These are phyloP conservation scores for Neocloeon triangulifer DNA, from an alignment of 1,140 invertebrate species.

Conservation along the genomic window DNA sequence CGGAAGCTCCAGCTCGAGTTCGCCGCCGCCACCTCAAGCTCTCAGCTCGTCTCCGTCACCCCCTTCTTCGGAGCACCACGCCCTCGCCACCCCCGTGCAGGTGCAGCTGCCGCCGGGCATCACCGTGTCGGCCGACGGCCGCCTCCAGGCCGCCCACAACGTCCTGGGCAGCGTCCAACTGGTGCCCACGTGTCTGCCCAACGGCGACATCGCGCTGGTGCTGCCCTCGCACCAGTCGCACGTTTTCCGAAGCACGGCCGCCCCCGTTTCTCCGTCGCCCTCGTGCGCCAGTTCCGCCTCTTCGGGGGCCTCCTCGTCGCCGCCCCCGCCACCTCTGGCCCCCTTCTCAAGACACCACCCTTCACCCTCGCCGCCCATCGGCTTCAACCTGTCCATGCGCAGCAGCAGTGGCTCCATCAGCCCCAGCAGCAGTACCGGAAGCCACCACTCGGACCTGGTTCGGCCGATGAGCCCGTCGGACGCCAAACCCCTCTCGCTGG, in stretches of 20 bases:
- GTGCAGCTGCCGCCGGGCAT: slow-evolving; percentile 15
- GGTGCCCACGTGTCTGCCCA: slow-evolving; percentile 32
- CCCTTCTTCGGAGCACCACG: slow-evolving; percentile 14
- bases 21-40: slow-evolving; percentile 8
- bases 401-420: not conserved
- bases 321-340: not conserved
- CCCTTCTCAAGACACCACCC: slow-evolving; percentile 13
- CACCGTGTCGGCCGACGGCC: slow-evolving; percentile 17
- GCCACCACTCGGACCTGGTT: not conserved
- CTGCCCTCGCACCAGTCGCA: slow-evolving; percentile 26
- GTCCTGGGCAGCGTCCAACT: slow-evolving; percentile 24
- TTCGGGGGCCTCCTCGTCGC: not conserved
- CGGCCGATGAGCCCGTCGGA: slow-evolving; percentile 17
- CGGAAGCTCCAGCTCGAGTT: slow-evolving; percentile 8
- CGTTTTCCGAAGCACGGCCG: slow-evolving; percentile 40
- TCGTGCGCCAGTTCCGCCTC: slow-evolving; percentile 17
- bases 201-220: slow-evolving; percentile 33
- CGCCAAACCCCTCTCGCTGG: slow-evolving; percentile 39
- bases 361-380: slow-evolving; percentile 20
- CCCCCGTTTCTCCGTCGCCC: slow-evolving; percentile 29
- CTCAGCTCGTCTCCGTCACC: slow-evolving; percentile 10
- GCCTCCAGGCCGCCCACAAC: slow-evolving; percentile 12
- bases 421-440: not conserved
- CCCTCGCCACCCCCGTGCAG: slow-evolving; percentile 15
- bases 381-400: not conserved